Conservation (phyloP, 92 coral and sea anemone species). For the Epizoanthus stellaris region DNA sequence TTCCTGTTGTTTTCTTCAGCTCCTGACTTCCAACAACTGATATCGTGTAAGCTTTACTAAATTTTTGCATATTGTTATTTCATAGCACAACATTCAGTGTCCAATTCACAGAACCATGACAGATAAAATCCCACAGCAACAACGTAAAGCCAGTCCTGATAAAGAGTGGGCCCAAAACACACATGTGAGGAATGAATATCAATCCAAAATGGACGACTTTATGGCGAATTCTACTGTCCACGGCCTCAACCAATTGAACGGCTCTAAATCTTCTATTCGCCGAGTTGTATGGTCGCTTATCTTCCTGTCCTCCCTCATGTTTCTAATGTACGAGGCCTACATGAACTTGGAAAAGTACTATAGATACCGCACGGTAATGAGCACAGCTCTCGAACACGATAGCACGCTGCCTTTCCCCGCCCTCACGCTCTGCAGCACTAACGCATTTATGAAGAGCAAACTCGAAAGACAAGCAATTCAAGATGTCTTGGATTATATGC, state of each 20-base stretch:
- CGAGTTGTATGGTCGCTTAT: neutral
- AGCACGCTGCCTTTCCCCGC: conserved; percentile 14
- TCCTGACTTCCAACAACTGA: too few species aligned
- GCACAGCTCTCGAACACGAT: neutral
- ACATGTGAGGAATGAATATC: too few species aligned
- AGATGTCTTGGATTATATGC: neutral
- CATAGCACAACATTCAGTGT: too few species aligned
- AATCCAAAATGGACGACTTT: neutral
- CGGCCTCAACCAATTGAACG: neutral
- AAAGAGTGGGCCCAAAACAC: too few species aligned
- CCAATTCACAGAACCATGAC: neutral
- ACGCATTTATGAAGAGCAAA: neutral
- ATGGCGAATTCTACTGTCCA: conserved; percentile 10
- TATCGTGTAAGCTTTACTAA: too few species aligned
- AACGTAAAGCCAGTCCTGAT: too few species aligned
- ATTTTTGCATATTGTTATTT: too few species aligned
- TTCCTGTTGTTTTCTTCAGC: too few species aligned
- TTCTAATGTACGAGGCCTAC: neutral
- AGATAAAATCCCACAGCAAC: neutral
- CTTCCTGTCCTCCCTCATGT: neutral
- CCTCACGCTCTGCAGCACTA: neutral
- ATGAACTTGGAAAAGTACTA: neutral
- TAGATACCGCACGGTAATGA: neutral
- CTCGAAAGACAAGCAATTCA: neutral
- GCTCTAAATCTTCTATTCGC: neutral